phyloP scores from a whole-genome alignment of 1,140 invertebrate genomes.

The Platorchestia sp. region DNA sequence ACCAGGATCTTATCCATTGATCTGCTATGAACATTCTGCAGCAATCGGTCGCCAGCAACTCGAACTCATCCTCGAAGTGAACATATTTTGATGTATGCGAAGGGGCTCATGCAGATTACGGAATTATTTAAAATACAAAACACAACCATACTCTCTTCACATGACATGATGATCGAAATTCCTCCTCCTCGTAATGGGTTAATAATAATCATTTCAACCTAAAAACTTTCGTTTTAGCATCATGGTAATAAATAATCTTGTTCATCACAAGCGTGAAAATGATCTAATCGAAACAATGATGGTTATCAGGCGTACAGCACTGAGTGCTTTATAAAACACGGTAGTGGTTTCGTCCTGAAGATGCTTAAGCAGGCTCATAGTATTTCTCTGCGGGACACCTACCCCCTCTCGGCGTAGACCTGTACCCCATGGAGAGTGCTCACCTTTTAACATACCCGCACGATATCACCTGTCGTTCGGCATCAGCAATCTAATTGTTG shows the following conservation, averaged over 20 bases:
- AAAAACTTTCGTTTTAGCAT: neutral
- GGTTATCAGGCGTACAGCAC: neutral
- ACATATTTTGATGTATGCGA: neutral
- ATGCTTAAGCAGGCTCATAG: neutral
- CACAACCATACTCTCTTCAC: neutral
- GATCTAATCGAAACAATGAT: neutral
- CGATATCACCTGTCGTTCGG: conserved; percentile 20
- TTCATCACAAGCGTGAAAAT: neutral
- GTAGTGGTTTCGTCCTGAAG: neutral
- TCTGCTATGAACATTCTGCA: neutral
- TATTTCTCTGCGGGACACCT: conserved; percentile 2
- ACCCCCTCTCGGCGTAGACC: neutral
- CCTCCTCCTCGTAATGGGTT: neutral
- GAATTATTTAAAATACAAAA: neutral
- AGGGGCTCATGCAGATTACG: neutral
- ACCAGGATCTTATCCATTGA: neutral
- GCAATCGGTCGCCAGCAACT: neutral
- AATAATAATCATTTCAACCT: neutral
- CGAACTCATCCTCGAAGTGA: neutral
- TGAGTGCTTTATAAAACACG: neutral
- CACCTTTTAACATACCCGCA: conserved; percentile 39
- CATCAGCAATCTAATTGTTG: conserved; percentile 38
- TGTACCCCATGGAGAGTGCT: conserved; percentile 9
- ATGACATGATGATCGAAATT: neutral
- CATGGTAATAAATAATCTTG: neutral